Base-by-base conservation (phyloP, 2,113 vertebrate genomes). In the Nanorana parkeri region DNA sequence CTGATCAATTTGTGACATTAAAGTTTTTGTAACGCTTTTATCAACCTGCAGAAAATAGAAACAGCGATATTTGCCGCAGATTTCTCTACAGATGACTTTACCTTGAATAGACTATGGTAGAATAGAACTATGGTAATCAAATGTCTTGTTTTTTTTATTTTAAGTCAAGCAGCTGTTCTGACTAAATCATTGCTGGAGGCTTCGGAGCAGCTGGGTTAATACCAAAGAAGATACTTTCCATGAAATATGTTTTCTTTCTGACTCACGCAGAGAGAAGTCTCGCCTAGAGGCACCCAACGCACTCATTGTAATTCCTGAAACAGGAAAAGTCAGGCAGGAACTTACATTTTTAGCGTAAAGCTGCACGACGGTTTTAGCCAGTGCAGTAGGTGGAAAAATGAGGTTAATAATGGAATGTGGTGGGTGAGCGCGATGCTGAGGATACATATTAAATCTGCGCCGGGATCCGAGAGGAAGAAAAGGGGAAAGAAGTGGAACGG, bases 261-360 rank as follows among this genome's bases (percentile, higher is more conserved):
- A 81, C 63, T 72, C 66, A 71, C 66, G 63, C 32, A 67, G 80
- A 76, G 69, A 82, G 52, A 66, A 32, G 66, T 52, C 17, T 60
- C 58, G 71, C 71, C 71, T 20, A 11, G 65, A 82, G 80, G 80
- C 68, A 61, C 19, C 63, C 52, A 29, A 5, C 28, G 28, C 29
- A 23, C 71, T 67, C 26, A 82, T 82, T 82, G 71, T 82, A 75
- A 82, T 82, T 82, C 80, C 71, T 75, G 64, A 67, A 68, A 55
- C 63, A 51, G 61, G 28, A 61, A 47, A 58, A 75, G 69, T 75
- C 71, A 67, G 63, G 67, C 58, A 66, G 10, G 68, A 75, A 82
- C 61, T 32, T 82, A 29, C 47, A 74, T 82, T 82, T 36, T 75
- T 67, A 51, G 21, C 51, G 56, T 79, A 79, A 79, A 78, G 52